Evolutionary conservation across 2,888 invertebrate species (phyloP).

Genomic region (Ryuthela nishihirai): DNA sequence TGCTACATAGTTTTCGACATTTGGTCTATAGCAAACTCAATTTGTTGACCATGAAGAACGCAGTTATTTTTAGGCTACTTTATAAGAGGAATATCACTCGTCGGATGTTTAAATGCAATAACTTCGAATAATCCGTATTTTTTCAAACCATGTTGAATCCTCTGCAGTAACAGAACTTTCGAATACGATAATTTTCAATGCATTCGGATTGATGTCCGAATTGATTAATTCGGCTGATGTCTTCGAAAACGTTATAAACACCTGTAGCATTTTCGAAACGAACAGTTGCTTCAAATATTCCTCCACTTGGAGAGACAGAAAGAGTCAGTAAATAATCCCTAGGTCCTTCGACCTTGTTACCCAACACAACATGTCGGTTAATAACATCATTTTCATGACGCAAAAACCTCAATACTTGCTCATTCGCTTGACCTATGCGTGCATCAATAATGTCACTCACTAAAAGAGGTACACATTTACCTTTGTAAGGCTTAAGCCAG

Average conservation of each 20-base stretch:
- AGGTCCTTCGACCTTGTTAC: constrained; percentile 9
- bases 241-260: constrained; percentile 29
- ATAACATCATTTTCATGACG: constrained; percentile 22
- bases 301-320: constrained; percentile 64
- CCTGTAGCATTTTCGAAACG: constrained; percentile 46
- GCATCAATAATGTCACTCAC: constrained; percentile 16
- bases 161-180: constrained; percentile 50
- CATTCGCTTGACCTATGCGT: constrained; percentile 17
- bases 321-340: constrained; percentile 61
- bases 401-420: constrained; percentile 26
- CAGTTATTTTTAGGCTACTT: too few relatives aligned
- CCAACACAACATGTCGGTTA: constrained; percentile 14
- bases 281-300: constrained; percentile 75
- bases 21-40: too few relatives aligned
- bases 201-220: constrained; percentile 51
- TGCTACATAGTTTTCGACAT: too few relatives aligned
- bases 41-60: too few relatives aligned
- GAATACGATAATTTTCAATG: constrained; percentile 45
- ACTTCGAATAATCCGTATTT: too few relatives aligned
- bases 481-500: not conserved
- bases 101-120: too few relatives aligned
- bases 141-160: not conserved
- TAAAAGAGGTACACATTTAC: constrained; percentile 7
- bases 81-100: too few relatives aligned
- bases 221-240: constrained; percentile 50